A percentile compares a stretch with the other conserved stretches of the same genome.
These are phyloP conservation scores for Drosophila funebris DNA, from an alignment of 1,140 invertebrate species.

Conservation along the genomic window DNA sequence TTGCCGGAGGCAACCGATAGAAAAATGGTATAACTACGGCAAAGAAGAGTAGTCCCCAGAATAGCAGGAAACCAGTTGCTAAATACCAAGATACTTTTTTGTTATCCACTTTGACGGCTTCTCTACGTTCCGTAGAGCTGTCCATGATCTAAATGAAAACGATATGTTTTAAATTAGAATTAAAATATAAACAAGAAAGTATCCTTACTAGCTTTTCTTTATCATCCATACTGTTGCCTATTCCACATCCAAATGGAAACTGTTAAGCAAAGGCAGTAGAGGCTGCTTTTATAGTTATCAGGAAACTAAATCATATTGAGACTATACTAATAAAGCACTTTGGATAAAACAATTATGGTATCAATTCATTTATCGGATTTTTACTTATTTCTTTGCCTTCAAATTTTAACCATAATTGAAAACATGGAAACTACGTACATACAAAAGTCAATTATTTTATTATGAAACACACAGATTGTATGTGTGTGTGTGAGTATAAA, in stretches of 20 bases:
- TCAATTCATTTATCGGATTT: background rate
- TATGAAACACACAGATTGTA: background rate
- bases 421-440: no score
- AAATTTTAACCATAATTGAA: no score
- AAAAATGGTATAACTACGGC: constrained; percentile 64
- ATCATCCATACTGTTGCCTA: constrained; percentile 5
- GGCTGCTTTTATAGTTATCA: background rate
- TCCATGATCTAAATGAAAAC: background rate
- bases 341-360: constrained; percentile 9
- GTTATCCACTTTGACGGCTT: background rate
- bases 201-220: constrained; percentile 23
- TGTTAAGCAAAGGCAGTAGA: background rate
- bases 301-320: background rate
- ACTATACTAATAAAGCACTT: background rate
- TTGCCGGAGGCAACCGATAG: constrained; percentile 51
- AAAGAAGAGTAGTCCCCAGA: constrained; percentile 67
- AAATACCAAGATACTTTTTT: constrained; percentile 48
- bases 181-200: background rate
- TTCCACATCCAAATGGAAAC: background rate
- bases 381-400: no score
- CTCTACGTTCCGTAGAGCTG: background rate
- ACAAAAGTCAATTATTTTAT: background rate
- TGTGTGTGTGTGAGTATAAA: background rate
- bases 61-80: constrained; percentile 55
- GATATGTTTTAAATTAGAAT: no score